phyloP scores from a whole-genome alignment of 2,797 vertebrate species.

The Enteromius treurensis region DNA sequence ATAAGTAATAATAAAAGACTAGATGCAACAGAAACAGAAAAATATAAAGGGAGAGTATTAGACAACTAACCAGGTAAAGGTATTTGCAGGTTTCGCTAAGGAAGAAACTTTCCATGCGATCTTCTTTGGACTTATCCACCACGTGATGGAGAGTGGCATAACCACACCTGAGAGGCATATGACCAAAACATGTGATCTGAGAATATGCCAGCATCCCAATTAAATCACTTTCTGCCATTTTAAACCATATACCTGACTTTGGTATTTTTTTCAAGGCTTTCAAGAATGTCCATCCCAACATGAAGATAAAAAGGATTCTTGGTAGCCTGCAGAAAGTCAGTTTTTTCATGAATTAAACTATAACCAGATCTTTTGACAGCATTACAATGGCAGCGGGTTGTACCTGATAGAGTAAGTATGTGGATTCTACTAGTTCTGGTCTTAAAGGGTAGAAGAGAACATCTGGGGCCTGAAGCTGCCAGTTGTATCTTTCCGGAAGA shows the following conservation, averaged over 20 bases:
- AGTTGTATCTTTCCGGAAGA: constrained; percentile 96
- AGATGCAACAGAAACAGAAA: neutral
- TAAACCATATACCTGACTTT: constrained; percentile 88
- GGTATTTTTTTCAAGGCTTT: constrained; percentile 96
- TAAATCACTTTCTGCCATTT: neutral
- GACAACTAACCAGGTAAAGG: constrained; percentile 73
- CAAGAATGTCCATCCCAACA: constrained; percentile 98
- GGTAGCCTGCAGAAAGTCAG: constrained; percentile 82
- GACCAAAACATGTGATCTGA: neutral
- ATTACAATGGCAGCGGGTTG: neutral
- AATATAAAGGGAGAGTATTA: neutral
- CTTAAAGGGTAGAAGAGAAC: constrained; percentile 95
- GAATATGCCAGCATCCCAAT: neutral
- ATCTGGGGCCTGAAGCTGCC: constrained; percentile 95
- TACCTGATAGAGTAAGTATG: constrained; percentile 97
- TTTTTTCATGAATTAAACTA: neutral
- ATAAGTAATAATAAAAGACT: neutral
- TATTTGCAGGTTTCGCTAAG: constrained; percentile 99
- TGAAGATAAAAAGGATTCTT: constrained; percentile 99
- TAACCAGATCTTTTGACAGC: too few species aligned
- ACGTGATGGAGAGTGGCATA: constrained; percentile 98
- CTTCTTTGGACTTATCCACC: constrained; percentile 97
- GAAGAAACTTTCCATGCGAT: constrained; percentile 99
- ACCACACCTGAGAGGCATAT: constrained; percentile 83
- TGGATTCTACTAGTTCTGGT: constrained; percentile 96